A percentile compares a stretch with the other conserved stretches of the same genome.
These are phyloP conservation scores for Aphyosemion australe DNA, from an alignment of 2,113 vertebrate genomes.

Conservation along the genomic window DNA sequence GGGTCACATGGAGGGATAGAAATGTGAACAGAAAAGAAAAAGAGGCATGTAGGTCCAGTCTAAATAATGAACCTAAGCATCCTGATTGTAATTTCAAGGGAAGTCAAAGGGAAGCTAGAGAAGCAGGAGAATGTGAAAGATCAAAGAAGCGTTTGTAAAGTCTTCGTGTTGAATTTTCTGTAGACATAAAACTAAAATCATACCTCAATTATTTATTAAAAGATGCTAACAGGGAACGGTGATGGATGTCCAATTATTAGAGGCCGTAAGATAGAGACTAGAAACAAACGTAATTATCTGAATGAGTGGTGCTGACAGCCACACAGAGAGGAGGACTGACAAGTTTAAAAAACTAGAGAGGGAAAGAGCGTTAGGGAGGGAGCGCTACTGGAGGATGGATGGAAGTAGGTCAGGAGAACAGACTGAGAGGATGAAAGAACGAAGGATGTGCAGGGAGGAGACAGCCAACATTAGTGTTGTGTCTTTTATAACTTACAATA, in stretches of 20 bases:
- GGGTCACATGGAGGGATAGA: slow-evolving; percentile 10
- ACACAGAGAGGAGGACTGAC: slow-evolving; percentile 53
- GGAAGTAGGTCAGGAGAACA: slow-evolving; percentile 71
- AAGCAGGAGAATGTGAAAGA: not conserved
- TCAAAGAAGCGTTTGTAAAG: slow-evolving; percentile 6
- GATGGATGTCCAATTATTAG: not conserved
- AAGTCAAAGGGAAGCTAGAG: not conserved
- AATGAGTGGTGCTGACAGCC: slow-evolving; percentile 14
- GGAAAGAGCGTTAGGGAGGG: slow-evolving; percentile 20
- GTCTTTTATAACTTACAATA: slow-evolving; percentile 2
- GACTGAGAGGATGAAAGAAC: slow-evolving; percentile 32
- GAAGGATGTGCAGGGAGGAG: slow-evolving; percentile 31
- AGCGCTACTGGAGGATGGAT: slow-evolving; percentile 56
- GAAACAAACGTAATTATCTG: slow-evolving; percentile 52
- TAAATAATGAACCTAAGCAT: no score
- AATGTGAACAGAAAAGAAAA: slow-evolving; percentile 14
- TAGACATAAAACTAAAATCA: slow-evolving; percentile 3
- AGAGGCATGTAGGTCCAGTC: not conserved
- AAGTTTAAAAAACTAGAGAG: slow-evolving; percentile 30
- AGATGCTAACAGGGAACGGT: not conserved
- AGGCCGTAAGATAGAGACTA: slow-evolving; percentile 18
- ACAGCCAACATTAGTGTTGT: slow-evolving; percentile 11
- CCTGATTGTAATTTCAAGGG: not conserved
- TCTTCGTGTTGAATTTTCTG: slow-evolving; percentile 1
- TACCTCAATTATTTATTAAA: not conserved